A percentile compares a stretch with the other conserved stretches of the same genome.
These are phyloP conservation scores for Nomada ruficornis DNA, from an alignment of 2,888 invertebrate genomes.

Conservation along the genomic window DNA sequence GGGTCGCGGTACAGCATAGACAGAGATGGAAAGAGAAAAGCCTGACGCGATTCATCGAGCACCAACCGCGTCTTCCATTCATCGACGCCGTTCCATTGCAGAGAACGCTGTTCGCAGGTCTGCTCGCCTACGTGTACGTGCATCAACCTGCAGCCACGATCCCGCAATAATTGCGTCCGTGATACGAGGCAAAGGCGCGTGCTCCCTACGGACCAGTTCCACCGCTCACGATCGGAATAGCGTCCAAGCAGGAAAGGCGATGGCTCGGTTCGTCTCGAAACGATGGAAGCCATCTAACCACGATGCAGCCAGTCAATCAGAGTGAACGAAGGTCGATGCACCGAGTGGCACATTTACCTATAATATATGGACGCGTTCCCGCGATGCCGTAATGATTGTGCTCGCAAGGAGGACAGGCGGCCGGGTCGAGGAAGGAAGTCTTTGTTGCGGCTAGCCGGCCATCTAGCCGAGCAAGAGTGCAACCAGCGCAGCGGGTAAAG, in stretches of 20 bases:
- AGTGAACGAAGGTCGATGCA: conserved; percentile 12
- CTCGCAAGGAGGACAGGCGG: conserved; percentile 45
- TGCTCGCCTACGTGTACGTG: conserved; percentile 37
- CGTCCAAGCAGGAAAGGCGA: neutral
- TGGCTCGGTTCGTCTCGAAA: neutral
- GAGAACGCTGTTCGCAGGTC: conserved; percentile 5
- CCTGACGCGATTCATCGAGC: conserved; percentile 63
- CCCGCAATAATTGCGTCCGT: conserved; percentile 62
- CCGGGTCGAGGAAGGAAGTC: conserved; percentile 44
- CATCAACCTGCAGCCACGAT: conserved; percentile 48
- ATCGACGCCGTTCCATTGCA: conserved; percentile 46
- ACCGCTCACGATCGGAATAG: conserved; percentile 1
- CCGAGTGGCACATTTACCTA: conserved; percentile 65
- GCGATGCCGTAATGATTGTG: conserved; percentile 77
- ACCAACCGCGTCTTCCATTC: conserved; percentile 62
- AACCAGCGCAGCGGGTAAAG: conserved; percentile 35
- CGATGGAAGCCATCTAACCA: neutral
- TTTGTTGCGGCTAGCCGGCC: conserved; percentile 60
- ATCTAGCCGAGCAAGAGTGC: conserved; percentile 40
- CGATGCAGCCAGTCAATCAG: neutral
- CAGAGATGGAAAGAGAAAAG: conserved; percentile 9
- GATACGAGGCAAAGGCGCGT: conserved; percentile 48
- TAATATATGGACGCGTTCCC: conserved; percentile 71
- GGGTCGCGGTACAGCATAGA: conserved; percentile 27
- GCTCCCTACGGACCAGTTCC: conserved; percentile 33